Base-by-base conservation (phyloP, 2,888 invertebrate genomes). In the Anthophora plumipes region DNA sequence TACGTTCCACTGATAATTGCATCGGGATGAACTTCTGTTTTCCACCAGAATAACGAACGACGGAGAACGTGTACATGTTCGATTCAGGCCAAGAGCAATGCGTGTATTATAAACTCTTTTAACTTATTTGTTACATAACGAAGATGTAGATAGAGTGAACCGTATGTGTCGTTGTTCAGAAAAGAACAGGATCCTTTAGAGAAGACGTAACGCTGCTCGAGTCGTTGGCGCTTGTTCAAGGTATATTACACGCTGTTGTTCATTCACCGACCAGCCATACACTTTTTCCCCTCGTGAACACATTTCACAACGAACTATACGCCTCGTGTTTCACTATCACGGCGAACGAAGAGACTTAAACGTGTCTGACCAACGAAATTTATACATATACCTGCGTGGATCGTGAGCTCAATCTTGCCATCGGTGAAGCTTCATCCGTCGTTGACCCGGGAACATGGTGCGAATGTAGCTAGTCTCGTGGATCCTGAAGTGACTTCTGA, bases 101-200 rank as follows among this genome's bases (percentile, higher is more conserved):
- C 90, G 90, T 92, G 92, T 92, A 92, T 90, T 89, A 92, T 92
- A 92, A 91, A 90, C 87, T 88, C 87, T 90, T 90, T 91, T 89
- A 88, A 90, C 89, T 91, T 91, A 90, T 90, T 91, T 90, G 90
- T 91, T 90, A 91, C 89, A 77, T 89, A 86, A 88, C 68, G 78
- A 79, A 67, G 43, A 43, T 85, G 83, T 81, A 86, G 88, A 88
- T 89, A 86, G 86, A 89, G 88, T 31, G 77, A 67, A 84, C 78
- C 83, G 83, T 81, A 80, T 85, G 68, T 59, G 68, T 59, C 70
- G 50, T 50, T 74, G 78, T 69, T 81, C 68, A 41, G 54, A 39
- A 78, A 60, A 63, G 50, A 50, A 50, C n/a, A 22, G 20, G 22
- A 48, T 31, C 61, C 66, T 59, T 68, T 75, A 31, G 41, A 52